Evolutionary conservation across 2,888 invertebrate genomes (phyloP).

Genomic region (Drosophila falleni): DNA sequence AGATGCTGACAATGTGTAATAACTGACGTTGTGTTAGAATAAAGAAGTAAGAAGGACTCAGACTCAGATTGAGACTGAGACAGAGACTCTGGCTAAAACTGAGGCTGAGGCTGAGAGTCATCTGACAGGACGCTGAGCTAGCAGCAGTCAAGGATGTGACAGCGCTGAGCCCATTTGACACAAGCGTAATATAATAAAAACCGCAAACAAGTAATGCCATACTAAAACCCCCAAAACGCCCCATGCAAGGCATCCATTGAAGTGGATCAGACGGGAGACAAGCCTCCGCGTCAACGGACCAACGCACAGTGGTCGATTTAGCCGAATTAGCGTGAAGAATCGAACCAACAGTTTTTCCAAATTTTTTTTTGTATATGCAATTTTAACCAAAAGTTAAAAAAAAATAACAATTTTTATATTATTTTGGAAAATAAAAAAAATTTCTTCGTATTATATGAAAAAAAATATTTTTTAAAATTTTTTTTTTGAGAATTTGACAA

Average conservation of each 20-base stretch:
- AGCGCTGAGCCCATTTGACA: slow-evolving; percentile 77
- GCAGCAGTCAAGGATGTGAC: slow-evolving; percentile 72
- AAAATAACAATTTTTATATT: too few species aligned
- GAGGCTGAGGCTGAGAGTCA: slow-evolving; percentile 32
- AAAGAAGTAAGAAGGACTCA: too few species aligned
- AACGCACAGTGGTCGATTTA: too few species aligned
- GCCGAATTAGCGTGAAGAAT: too few species aligned
- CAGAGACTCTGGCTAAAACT: slow-evolving; percentile 16
- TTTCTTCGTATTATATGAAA: too few species aligned
- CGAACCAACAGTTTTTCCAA: too few species aligned
- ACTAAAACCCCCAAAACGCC: background rate
- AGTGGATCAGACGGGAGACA: slow-evolving; percentile 36
- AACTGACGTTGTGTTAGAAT: slow-evolving; percentile 34
- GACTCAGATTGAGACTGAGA: background rate
- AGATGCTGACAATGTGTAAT: slow-evolving; percentile 69
- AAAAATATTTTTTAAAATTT: too few species aligned
- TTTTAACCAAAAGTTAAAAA: too few species aligned
- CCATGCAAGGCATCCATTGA: slow-evolving; percentile 1
- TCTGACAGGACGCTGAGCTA: slow-evolving; percentile 69
- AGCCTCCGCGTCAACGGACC: slow-evolving; percentile 1
- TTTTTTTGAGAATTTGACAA: too few species aligned
- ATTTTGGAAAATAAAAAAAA: too few species aligned
- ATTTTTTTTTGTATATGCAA: too few species aligned
- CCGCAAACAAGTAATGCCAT: slow-evolving; percentile 75
- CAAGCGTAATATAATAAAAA: slow-evolving; percentile 78